phyloP scores from a whole-genome alignment of 2,888 invertebrate genomes.

The Cecidostiba fungosa region DNA sequence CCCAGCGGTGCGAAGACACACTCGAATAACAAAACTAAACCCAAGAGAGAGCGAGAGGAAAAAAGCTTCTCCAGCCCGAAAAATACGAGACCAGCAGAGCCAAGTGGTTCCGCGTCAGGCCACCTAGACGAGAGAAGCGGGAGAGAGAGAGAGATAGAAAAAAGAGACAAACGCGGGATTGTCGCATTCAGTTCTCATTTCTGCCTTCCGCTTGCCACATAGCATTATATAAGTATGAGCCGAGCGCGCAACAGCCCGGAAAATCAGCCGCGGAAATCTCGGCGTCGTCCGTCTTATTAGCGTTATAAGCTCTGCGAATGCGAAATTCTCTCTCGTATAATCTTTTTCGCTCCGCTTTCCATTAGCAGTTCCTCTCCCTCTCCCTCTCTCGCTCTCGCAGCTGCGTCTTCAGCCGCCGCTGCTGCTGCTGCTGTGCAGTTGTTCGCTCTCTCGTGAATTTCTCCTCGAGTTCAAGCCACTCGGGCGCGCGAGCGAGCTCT shows the following conservation, averaged over 20 bases:
- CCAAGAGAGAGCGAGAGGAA: neutral
- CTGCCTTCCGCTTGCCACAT: neutral
- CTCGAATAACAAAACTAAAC: neutral
- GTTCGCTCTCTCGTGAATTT: slow-evolving; percentile 31
- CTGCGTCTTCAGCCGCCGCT: slow-evolving; percentile 19
- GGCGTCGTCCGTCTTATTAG: slow-evolving; percentile 7
- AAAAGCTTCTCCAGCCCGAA: neutral
- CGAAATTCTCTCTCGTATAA: slow-evolving; percentile 24
- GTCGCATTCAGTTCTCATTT: slow-evolving; percentile 26
- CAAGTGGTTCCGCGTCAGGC: neutral
- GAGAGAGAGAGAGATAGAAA: neutral
- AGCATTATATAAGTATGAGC: neutral
- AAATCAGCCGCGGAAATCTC: slow-evolving; percentile 52
- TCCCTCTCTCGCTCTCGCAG: neutral
- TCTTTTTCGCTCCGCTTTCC: slow-evolving; percentile 29
- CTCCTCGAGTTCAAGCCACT: slow-evolving; percentile 23
- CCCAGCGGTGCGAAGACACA: neutral
- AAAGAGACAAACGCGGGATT: slow-evolving; percentile 15
- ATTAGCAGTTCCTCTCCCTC: slow-evolving; percentile 7
- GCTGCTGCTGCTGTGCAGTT: neutral
- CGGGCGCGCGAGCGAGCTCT: neutral
- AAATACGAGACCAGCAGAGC: neutral
- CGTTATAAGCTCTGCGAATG: slow-evolving; percentile 34
- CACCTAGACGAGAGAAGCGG: neutral
- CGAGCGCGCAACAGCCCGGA: slow-evolving; percentile 29